These are phyloP conservation scores for Parasteatoda tepidariorum DNA, from an alignment of 1,140 invertebrate species.

Conservation along the genomic window DNA sequence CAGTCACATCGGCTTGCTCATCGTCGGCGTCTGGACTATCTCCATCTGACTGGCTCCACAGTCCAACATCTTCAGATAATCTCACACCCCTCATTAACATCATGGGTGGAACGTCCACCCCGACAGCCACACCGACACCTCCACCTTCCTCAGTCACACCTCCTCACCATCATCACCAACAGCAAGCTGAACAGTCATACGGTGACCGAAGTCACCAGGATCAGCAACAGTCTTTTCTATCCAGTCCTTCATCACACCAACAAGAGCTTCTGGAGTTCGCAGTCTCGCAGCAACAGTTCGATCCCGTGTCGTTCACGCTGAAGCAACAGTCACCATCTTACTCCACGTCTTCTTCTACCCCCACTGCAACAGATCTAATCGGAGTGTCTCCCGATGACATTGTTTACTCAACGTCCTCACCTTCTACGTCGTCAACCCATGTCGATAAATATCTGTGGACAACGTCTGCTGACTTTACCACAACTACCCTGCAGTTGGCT, in stretches of 20 bases:
- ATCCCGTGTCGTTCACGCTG: conserved; percentile 41
- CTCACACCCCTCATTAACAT: conserved; percentile 55
- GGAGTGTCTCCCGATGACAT: conserved; percentile 45
- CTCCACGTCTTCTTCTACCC: conserved; percentile 26
- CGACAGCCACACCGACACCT: background rate
- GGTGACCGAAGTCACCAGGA: background rate
- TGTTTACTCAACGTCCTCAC: conserved; percentile 35
- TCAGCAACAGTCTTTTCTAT: background rate
- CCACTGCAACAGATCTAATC: conserved; percentile 13
- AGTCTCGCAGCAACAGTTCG: conserved; percentile 50
- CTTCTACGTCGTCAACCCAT: conserved; percentile 1
- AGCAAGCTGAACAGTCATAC: background rate
- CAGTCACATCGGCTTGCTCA: conserved; percentile 41
- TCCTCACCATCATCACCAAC: background rate
- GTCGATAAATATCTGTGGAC: conserved; percentile 29
- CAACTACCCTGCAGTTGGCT: background rate
- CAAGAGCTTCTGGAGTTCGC: conserved; percentile 48
- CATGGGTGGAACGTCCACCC: conserved; percentile 11
- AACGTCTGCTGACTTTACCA: background rate
- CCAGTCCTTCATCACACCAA: background rate
- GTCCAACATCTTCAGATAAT: conserved; percentile 27
- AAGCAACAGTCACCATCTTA: conserved; percentile 47
- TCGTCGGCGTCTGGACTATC: conserved; percentile 22
- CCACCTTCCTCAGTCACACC: background rate
- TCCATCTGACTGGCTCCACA: conserved; percentile 51